These are phyloP conservation scores for Pheucticus melanocephalus DNA, from an alignment of 2,113 vertebrate species.

Conservation along the genomic window DNA sequence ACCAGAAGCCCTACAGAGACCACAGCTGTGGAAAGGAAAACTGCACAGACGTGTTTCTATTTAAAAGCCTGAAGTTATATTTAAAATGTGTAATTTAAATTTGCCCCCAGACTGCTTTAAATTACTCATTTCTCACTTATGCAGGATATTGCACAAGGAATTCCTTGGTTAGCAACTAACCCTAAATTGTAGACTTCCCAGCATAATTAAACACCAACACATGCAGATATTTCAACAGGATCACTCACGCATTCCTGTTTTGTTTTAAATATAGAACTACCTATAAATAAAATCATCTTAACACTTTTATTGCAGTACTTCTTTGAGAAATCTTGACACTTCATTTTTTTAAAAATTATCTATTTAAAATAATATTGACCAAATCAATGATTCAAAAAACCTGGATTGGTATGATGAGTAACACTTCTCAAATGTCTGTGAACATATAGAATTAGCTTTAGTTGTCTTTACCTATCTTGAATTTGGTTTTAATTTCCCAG, in stretches of 20 bases:
- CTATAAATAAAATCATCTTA: constrained; percentile 69
- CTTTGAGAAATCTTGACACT: background rate
- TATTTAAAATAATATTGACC: background rate
- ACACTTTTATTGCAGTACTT: constrained; percentile 49
- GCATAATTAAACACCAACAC: constrained; percentile 68
- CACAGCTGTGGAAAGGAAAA: constrained; percentile 59
- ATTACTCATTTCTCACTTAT: constrained; percentile 77
- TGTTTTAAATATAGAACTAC: constrained; percentile 59
- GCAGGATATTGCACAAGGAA: constrained; percentile 77
- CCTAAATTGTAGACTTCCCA: constrained; percentile 64
- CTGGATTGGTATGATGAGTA: background rate
- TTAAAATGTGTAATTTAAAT: constrained; percentile 76
- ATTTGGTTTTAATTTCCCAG: background rate
- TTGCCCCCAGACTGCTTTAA: constrained; percentile 73
- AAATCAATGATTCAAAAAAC: background rate
- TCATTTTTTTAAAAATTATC: background rate
- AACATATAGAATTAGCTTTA: background rate
- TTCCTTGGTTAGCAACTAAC: constrained; percentile 67
- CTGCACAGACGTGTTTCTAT: constrained; percentile 48
- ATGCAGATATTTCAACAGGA: constrained; percentile 60
- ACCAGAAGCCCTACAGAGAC: constrained; percentile 34
- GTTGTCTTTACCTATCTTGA: background rate
- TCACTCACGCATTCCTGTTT: constrained; percentile 65
- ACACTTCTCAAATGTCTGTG: background rate
- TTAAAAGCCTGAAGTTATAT: constrained; percentile 62